These are phyloP conservation scores for Pemphredon lugubris DNA, from an alignment of 2,888 invertebrate genomes.

Conservation along the genomic window DNA sequence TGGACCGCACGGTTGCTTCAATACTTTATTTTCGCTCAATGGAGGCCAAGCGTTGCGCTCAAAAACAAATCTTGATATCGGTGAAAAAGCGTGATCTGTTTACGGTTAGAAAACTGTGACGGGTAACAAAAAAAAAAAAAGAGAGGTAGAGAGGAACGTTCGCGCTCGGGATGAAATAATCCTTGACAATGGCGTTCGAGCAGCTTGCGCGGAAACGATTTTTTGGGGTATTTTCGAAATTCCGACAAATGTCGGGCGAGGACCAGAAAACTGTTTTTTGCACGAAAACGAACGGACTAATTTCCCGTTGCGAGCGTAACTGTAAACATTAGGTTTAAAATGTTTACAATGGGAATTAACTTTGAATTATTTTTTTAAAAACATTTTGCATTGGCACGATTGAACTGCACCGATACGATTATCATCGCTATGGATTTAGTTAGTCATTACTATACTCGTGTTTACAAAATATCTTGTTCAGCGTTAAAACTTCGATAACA, in stretches of 20 bases:
- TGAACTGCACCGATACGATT: too few relatives aligned
- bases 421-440: too few relatives aligned
- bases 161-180: constrained; percentile 24
- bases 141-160: neutral
- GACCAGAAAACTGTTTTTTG: constrained; percentile 5
- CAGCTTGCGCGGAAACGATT: neutral
- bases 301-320: too few relatives aligned
- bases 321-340: too few relatives aligned
- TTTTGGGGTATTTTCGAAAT: constrained; percentile 40
- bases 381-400: too few relatives aligned
- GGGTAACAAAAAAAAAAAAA: neutral
- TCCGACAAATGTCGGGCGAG: constrained; percentile 20
- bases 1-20: constrained; percentile 33
- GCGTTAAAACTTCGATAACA: too few relatives aligned
- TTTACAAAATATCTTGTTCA: too few relatives aligned
- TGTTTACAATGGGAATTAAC: too few relatives aligned
- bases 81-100: constrained; percentile 42
- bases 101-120: constrained; percentile 19
- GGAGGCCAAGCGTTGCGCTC: constrained; percentile 29
- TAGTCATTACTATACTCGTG: too few relatives aligned
- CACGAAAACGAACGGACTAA: too few relatives aligned
- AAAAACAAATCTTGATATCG: constrained; percentile 48
- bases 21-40: constrained; percentile 48
- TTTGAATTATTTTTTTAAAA: too few relatives aligned
- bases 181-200: constrained; percentile 31